Base-by-base conservation (phyloP, 2,888 invertebrate species). In the Scelioninae gen. 1 region DNA sequence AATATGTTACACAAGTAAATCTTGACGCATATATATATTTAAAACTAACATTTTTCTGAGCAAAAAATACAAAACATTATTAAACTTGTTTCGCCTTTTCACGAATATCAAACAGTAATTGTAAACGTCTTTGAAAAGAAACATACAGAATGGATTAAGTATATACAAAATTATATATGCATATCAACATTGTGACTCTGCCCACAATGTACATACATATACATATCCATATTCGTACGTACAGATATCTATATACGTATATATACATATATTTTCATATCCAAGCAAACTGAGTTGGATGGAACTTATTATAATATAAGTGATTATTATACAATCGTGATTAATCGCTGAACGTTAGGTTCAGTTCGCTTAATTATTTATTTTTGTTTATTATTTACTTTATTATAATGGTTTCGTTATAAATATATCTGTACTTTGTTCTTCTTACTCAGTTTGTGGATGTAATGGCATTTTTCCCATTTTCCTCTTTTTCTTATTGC, bases 151-250 rank as follows among this genome's bases (percentile, higher is more conserved):
- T 56, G 15, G 71, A 56, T 76, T 43, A 69, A 58, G 15, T 80
- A 80, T 80, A 49, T 80, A 80, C 80, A 79, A 51, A 65, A 72
- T 66, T 16, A 51, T 79, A 77, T 62, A 55, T 68, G 58, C 53
- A 63, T 74, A 53, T 34, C 53, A 45, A 49, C 63, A 63, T 45
- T 43, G 58, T 69, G 58, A 69, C 58, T 31, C 15, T 13, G 5
- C 15, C 47, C 62, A 62, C 62, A 62, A 47, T 62, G 32, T 47
- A 47, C 9, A 32, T 62, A 45, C 15, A 49, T 65, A 38, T 65
- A 23, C 49, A 63, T 34, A 47, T 47, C 15, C 23, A 66, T 11
- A 23, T 49, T 66, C 32, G 15, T 53, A 66, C 34, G 23, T 23
- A 23, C 23, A 38, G 43, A 68, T 68, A 55, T 68, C 13, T 55